phyloP scores from a whole-genome alignment of 1,140 invertebrate genomes.

The Spodoptera litura region DNA sequence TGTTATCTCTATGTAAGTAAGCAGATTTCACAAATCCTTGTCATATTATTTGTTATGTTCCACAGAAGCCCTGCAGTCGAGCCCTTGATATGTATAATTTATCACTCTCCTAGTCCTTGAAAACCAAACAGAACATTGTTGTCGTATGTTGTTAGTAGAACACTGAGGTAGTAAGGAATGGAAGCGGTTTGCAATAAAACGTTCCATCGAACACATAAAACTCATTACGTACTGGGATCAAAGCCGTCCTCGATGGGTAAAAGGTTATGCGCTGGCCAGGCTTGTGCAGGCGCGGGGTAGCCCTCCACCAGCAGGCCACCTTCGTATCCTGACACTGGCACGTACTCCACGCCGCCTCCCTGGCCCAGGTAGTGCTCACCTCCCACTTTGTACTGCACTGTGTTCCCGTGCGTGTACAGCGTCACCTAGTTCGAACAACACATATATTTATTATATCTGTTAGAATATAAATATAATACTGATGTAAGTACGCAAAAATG shows the following conservation, averaged over 20 bases:
- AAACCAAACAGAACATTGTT: not conserved
- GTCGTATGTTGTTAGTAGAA: not conserved
- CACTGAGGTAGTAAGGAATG: not conserved
- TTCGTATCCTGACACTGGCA: conserved; percentile 79
- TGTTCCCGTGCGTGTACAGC: conserved; percentile 84
- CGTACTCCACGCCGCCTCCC: conserved; percentile 76
- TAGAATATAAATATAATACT: not conserved
- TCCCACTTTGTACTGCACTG: conserved; percentile 83
- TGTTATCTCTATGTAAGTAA: no score
- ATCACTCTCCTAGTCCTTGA: no score
- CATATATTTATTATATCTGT: no score
- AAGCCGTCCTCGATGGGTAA: conserved; percentile 79
- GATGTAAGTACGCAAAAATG: not conserved
- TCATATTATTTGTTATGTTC: no score
- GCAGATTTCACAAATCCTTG: no score
- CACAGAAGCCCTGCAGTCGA: no score
- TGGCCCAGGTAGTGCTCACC: conserved; percentile 83
- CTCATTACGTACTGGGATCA: conserved; percentile 71
- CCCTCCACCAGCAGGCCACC: conserved; percentile 77
- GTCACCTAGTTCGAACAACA: conserved; percentile 73
- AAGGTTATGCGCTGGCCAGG: conserved; percentile 77
- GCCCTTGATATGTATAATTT: no score
- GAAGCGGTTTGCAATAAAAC: not conserved
- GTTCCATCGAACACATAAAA: no score
- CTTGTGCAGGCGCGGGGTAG: conserved; percentile 72